These are phyloP conservation scores for Parnassius orleans DNA, from an alignment of 2,888 invertebrate genomes.

Conservation along the genomic window DNA sequence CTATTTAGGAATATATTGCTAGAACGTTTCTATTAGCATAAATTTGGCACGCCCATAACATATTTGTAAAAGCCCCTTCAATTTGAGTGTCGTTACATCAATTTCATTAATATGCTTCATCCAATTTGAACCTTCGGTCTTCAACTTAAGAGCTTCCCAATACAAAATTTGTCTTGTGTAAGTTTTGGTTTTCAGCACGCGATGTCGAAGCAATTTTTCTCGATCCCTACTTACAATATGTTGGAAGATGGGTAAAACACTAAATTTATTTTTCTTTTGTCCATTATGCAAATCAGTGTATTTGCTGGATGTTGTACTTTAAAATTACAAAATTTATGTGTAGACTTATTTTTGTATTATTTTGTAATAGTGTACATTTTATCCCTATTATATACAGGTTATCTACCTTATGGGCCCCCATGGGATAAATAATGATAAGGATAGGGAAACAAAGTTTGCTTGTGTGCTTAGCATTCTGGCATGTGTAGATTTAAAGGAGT, in stretches of 20 bases:
- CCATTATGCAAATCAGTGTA: conserved; percentile 17
- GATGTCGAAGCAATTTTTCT: conserved; percentile 22
- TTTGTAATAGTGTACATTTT: too few species aligned
- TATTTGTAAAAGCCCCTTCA: neutral
- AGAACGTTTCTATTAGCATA: conserved; percentile 18
- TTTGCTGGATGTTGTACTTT: neutral
- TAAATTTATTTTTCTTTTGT: conserved; percentile 16
- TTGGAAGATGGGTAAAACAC: conserved; percentile 15
- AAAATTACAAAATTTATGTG: neutral
- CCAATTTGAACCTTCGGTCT: conserved; percentile 4
- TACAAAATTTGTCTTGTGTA: conserved; percentile 2
- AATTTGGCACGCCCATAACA: neutral
- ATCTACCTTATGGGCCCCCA: too few species aligned
- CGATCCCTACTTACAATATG: conserved; percentile 24
- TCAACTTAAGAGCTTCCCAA: neutral
- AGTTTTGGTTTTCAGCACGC: conserved; percentile 16
- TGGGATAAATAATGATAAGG: too few species aligned
- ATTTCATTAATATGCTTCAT: neutral
- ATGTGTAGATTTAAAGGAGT: too few species aligned
- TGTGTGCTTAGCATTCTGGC: too few species aligned
- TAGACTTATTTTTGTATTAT: too few species aligned
- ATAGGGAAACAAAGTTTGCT: too few species aligned
- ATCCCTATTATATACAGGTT: too few species aligned
- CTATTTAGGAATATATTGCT: too few species aligned
- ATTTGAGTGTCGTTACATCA: conserved; percentile 1